phyloP scores from a whole-genome alignment of 2,888 invertebrate genomes.

The Boloria selene region DNA sequence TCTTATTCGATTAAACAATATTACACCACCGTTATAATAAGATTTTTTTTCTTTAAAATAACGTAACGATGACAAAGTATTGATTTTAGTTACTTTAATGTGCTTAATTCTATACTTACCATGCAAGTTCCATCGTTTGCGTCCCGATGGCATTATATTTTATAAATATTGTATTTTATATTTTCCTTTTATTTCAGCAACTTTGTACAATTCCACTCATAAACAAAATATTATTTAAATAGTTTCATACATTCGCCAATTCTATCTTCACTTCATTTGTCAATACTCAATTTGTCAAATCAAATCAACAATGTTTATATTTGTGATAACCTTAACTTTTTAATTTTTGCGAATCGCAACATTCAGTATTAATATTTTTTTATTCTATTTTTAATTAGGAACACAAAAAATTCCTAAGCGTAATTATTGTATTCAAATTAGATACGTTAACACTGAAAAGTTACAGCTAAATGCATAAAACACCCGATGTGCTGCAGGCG shows the following conservation, averaged over 20 bases:
- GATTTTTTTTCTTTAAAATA: not conserved
- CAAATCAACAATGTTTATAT: constrained; percentile 27
- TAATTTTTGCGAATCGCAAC: constrained; percentile 33
- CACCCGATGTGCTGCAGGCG: not conserved
- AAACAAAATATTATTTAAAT: constrained; percentile 15
- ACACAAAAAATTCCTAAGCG: too few relatives aligned
- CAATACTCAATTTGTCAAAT: constrained; percentile 34
- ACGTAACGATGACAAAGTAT: constrained; percentile 8
- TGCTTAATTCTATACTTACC: constrained; percentile 73
- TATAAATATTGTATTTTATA: constrained; percentile 2
- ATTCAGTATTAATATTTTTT: not conserved
- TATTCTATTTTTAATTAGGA: not conserved
- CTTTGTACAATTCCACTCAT: not conserved
- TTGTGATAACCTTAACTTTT: constrained; percentile 8
- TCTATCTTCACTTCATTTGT: constrained; percentile 23
- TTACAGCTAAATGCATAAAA: not conserved
- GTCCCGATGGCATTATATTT: constrained; percentile 81
- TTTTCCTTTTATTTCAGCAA: not conserved
- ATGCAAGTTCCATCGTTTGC: constrained; percentile 90
- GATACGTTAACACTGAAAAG: not conserved
- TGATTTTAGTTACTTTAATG: constrained; percentile 12
- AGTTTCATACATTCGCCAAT: constrained; percentile 32
- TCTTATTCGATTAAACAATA: not conserved
- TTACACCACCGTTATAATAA: not conserved
- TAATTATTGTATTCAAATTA: not conserved